Base-by-base conservation (phyloP, 2,797 vertebrate genomes). In the Poeciliopsis presidionis region DNA sequence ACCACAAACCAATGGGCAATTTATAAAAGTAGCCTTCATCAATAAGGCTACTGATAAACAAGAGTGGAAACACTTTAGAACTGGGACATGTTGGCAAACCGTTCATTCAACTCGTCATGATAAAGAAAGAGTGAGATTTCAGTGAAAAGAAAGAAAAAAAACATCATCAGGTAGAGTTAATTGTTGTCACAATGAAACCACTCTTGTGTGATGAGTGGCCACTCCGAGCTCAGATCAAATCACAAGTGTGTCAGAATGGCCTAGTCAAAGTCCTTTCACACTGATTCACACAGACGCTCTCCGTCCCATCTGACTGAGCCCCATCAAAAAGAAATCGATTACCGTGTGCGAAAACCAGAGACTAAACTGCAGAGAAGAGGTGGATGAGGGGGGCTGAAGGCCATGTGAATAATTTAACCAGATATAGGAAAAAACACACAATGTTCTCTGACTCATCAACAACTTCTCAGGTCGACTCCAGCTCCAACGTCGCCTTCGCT, bases 401-500 rank as follows among this genome's bases (percentile, higher is more conserved):
- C 25, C 6, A 7, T 70, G 20, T 41, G 39, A 43, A 69, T 12
- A 28, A 12, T 69, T 43, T n/a, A 25, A 33, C 39, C 20, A 12
- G 9, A 70, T 14, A 51, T 18, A 47, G 18, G 14, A 1, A 5
- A 47, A 46, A 46, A 46, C 14, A 46, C 12, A 46, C 49, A 51
- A 51, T 59, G 55, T 78, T 86, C 51, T 53, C 51, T 80, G 81
- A 86, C 74, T 86, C 80, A 63, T 72, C n/a, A 84, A 81, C 77
- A 86, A 65, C 49, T 83, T 46, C 33, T 14, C 20, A 49, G 81
- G 73, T 81, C 82, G 84, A 79, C 78, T 87, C 81, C 49, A 20
- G 47, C 78, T 87, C 81, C 49, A 20, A 43, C 74, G 49, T 76
- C 43, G 41, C 51, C 33, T 8, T 33, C 30, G 46, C 65, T 69